Percentiles rank a stretch among this genome's conserved stretches.
Evolutionary conservation across 2,797 vertebrate genomes (phyloP).

Genomic region (Neosilurus hyrtlii): DNA sequence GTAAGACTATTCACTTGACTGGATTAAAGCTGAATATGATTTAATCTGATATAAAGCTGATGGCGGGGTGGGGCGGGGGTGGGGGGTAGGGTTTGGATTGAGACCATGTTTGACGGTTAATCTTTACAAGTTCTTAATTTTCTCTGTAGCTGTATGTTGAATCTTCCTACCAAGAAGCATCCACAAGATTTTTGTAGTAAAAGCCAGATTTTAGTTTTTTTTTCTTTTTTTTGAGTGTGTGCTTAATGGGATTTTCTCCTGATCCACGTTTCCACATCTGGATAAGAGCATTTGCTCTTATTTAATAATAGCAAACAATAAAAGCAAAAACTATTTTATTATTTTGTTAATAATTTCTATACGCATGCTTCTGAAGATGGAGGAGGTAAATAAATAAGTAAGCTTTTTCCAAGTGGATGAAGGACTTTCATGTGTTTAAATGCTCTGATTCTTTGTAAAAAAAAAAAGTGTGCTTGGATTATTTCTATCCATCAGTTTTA

Average conservation of each 20-base stretch:
- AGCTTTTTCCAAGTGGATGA: neutral
- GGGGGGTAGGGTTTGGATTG: no score
- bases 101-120: no score
- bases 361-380: neutral
- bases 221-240: neutral
- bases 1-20: neutral
- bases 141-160: no score
- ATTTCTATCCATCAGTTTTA: constrained; percentile 2
- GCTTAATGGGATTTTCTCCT: neutral
- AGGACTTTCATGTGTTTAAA: neutral
- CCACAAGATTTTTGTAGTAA: neutral
- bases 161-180: neutral
- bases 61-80: no score
- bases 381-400: neutral
- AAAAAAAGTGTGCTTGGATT: neutral
- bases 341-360: no score
- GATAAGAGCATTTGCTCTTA: neutral
- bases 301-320: neutral
- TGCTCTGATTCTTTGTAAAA: neutral
- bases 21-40: neutral
- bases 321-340: no score
- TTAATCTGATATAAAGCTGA: neutral
- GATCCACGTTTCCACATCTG: neutral
- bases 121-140: no score
- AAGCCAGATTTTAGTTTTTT: neutral